These are phyloP conservation scores for Copidosoma aretas DNA, from an alignment of 2,888 invertebrate genomes.

Conservation along the genomic window DNA sequence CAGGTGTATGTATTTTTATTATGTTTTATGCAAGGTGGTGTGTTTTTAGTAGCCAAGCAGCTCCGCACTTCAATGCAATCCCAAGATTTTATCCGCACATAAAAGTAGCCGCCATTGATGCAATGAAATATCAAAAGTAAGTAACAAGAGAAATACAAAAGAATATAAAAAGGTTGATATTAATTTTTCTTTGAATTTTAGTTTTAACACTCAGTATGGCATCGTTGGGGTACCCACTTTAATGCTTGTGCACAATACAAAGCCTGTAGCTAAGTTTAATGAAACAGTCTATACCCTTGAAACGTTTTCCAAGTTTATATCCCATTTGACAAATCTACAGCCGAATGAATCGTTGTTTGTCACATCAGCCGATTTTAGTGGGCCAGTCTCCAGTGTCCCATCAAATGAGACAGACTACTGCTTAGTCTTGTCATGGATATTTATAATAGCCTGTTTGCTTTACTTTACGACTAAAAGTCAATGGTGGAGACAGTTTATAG, in stretches of 20 bases:
- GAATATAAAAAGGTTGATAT: slow-evolving; percentile 11
- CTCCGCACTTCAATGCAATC: slow-evolving; percentile 89
- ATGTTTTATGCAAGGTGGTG: slow-evolving; percentile 91
- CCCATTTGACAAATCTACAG: slow-evolving; percentile 75
- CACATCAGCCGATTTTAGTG: slow-evolving; percentile 77
- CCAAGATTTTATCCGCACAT: slow-evolving; percentile 86
- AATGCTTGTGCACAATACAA: slow-evolving; percentile 87
- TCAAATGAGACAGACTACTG: slow-evolving; percentile 81
- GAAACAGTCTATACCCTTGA: slow-evolving; percentile 81
- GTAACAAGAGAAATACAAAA: slow-evolving; percentile 2
- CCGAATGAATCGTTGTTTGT: slow-evolving; percentile 72
- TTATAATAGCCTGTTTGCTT: slow-evolving; percentile 76
- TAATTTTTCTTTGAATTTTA: slow-evolving; percentile 46
- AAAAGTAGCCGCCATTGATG: slow-evolving; percentile 89
- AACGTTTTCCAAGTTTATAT: slow-evolving; percentile 79
- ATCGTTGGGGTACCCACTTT: slow-evolving; percentile 89
- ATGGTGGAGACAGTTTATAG: slow-evolving; percentile 81
- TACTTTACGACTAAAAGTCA: slow-evolving; percentile 80
- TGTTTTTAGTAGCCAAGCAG: slow-evolving; percentile 87
- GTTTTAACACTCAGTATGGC: slow-evolving; percentile 89
- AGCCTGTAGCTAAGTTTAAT: slow-evolving; percentile 84
- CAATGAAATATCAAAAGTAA: slow-evolving; percentile 76
- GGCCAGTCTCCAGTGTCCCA: slow-evolving; percentile 82
- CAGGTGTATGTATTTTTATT: slow-evolving; percentile 77
- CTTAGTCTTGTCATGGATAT: slow-evolving; percentile 83